Evolutionary conservation across 1,140 invertebrate species (phyloP), one percentile per base, ranked within the genome.

Genomic region (Ctenoplectra terminalis): DNA sequence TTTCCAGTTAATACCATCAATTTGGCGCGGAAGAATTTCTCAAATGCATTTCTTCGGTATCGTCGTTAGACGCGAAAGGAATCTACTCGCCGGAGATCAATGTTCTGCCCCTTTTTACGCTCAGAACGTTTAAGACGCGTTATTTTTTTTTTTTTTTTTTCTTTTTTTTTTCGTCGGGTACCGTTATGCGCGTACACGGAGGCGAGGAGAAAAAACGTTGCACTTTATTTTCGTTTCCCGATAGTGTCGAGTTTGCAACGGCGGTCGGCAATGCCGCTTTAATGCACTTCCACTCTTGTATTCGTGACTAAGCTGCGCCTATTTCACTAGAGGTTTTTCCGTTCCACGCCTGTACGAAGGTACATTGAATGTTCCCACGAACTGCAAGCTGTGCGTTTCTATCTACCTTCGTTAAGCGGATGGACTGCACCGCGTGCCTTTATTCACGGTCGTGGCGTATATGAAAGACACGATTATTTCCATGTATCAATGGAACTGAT

Each of bases 251-350:
- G 78, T 73, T 75, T 75, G 78, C 70, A 74, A 71, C 71, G 48
- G 71, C 70, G 50, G 67, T 20, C 43, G 54, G 71, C 78, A 66
- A 81, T 75, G 78, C 78, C 50, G 78, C 61, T 81, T 81, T 81
- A 81, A 81, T 81, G 71, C 61, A 81, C 78, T 81, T 75, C 78
- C 78, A 58, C 69, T 80, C 77, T 80, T 63, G 77, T 63, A 75
- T 75, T 66, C 71, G 78, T 58, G 78, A 74, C 78, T 75, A 75
- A 75, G 78, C 78, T 66, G 71, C 50, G 71, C 70, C 70, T 74
- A 74, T 81, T 81, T 66, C 71, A 15, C 77, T 17, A 52, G 34
- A 66, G 78, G 37, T 58, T 75, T 81, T 81, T 58, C 70, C 78
- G 40, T 34, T 63, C 72, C 31, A n/a, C 71, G 61, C 52, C 37